Evolutionary conservation across 1,140 invertebrate genomes (phyloP), one percentile per base, ranked within the genome.

Genomic region (Cydia splendana): DNA sequence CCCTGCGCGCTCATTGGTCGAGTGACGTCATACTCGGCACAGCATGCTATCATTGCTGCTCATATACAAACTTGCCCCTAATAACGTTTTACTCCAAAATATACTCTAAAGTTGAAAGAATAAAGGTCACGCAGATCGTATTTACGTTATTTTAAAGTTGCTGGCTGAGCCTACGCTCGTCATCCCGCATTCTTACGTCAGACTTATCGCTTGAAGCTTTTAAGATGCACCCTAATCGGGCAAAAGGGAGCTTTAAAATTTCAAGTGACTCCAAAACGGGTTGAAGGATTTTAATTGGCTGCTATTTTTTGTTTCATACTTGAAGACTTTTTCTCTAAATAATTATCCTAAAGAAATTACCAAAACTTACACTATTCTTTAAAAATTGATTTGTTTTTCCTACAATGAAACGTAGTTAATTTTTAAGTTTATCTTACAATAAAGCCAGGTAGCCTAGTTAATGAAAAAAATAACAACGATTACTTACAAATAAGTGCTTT

Each of bases 1-100:
- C 89, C 79, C 81, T 78, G 79, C 81, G 81, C 85, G 88, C 90
- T 89, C 86, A 93, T 93, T 93, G 91, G 91, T 74, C 78, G 88
- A 90, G 82, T 91, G 91, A 93, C 91, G 91, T 93, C 91, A 91
- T 82, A 74, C 83, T 81, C 88, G 87, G 90, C 89, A 91, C 91
- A 86, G 87, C 91, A 85, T 84, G 85, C 85, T 81, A 88, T 90
- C 89, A 91, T 91, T 89, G 84, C 88, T 88, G 85, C 78, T 75
- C 83, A 79, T 79, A 79, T 76, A 84, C 90, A 84, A 87, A 85
- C 75, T 81, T 84, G 74, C 62, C 75, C 34, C 69, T 74, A 80
- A 74, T 73, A 74, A 42, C 75, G 24, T 65, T 69, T 75, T 79
- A 81, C 65, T 76, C 65, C 78, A 85, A 75, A 77, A 73, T 82